phyloP scores from a whole-genome alignment of 2,113 vertebrate species.

The Tringa solitaria region DNA sequence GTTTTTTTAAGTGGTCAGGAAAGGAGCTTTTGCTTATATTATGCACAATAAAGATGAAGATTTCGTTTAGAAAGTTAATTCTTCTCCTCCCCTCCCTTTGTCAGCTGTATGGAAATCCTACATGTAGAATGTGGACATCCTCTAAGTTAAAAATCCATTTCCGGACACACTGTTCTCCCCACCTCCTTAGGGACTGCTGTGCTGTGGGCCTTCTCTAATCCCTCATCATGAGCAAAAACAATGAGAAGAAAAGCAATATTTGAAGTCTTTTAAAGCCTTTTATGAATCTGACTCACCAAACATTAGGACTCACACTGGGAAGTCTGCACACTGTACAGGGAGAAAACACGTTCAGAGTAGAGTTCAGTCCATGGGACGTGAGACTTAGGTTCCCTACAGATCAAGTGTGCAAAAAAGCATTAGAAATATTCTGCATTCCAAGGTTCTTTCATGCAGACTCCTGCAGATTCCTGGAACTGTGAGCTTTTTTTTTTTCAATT shows the following conservation, averaged over 20 bases:
- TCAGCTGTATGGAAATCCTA: not conserved
- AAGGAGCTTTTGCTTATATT: conserved; percentile 22
- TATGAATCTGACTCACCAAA: not conserved
- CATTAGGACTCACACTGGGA: not conserved
- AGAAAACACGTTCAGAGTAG: accelerated
- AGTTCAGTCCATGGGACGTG: not conserved
- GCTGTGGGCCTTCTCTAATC: not conserved
- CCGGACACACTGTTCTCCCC: not conserved
- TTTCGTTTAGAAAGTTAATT: conserved; percentile 21
- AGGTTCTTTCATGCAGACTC: not conserved
- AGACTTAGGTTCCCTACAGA: not conserved
- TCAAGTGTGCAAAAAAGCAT: not conserved
- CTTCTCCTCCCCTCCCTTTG: not conserved
- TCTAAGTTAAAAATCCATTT: not conserved
- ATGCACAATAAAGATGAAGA: not conserved
- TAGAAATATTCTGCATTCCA: not conserved
- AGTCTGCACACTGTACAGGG: not conserved
- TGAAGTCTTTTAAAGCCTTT: not conserved
- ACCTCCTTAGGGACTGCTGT: not conserved
- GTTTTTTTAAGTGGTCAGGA: conserved; percentile 15
- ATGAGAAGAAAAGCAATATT: not conserved
- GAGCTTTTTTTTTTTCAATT: not conserved
- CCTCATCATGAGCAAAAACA: not conserved
- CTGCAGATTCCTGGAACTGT: not conserved
- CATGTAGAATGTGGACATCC: not conserved